Evolutionary conservation across 2,797 vertebrate genomes (phyloP), one percentile per base, ranked within the genome.

Genomic region (Pipistrellus pygmaeus): DNA sequence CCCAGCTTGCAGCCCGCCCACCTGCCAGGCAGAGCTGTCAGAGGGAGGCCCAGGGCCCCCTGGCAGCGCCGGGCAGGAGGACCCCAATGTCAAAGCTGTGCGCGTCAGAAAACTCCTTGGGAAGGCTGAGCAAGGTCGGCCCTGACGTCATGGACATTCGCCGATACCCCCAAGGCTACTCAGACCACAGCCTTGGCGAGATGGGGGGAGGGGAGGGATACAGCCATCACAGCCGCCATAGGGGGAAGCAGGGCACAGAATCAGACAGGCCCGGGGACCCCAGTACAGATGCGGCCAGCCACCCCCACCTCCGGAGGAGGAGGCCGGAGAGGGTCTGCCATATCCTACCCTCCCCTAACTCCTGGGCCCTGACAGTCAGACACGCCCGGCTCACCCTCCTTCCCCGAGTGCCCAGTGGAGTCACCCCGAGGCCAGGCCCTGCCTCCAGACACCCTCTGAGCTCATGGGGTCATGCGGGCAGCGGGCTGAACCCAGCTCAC

Each of bases 51-150:
- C 20, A 1, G 55, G 35, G 14, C 13, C 35, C 21, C 12, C 30
- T n/a, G n/a, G 60, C 66, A 71, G 64, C 46, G 69, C 85, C 25
- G 25, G 2, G 27, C 44, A 80, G 27, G 46, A 72, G 10, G 25
- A 32, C 55, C 62, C 55, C 53, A 55, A 55, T 53, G 6, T 64
- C 93, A 87, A 57, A 91, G 72, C 41, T 62, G 55, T 64, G 46
- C 10, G 84, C 38, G 1, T 41, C 80, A 91, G 83, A 85, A 89
- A 41, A 44, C 66, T 89, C 83, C 96, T 94, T 94, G 82, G 62
- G 30, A 84, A 57, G 30, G 21, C 48, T 53, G n/a, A 88, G 44
- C 92, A 96, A 96, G 96, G 96, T 72, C 88, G 17, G 5, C 18
- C 7, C n/a, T 84, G 80, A 85, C 73, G 57, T 95, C 96, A 73